phyloP scores from a whole-genome alignment of 2,113 vertebrate genomes.

The Ariopsis seemanni region DNA sequence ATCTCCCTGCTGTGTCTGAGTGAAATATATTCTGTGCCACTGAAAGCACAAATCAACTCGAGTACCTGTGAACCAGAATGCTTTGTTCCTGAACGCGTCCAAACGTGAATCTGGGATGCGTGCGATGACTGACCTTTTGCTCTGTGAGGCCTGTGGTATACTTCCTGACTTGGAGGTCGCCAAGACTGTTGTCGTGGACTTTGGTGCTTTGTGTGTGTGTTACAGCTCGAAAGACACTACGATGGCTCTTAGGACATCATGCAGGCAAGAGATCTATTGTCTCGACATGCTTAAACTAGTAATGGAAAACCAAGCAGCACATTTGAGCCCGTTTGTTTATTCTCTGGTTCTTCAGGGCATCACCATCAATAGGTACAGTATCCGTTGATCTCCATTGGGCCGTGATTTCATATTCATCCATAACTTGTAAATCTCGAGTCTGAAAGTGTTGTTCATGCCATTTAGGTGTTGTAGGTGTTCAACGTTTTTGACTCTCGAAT shows the following conservation, averaged over 20 bases:
- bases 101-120: not conserved
- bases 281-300: not conserved
- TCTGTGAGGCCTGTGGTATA: not conserved
- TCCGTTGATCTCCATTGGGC: not conserved
- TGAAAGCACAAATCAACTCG: conserved; percentile 28
- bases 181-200: conserved; percentile 21
- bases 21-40: not conserved
- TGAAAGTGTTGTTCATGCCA: not conserved
- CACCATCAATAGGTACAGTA: not conserved
- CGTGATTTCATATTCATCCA: not conserved
- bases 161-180: conserved; percentile 11
- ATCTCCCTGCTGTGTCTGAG: conserved; percentile 10
- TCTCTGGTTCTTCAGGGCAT: not conserved
- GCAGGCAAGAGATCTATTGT: not conserved
- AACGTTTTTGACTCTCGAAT: not conserved
- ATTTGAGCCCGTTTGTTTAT: not conserved
- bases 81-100: not conserved
- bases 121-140: not conserved
- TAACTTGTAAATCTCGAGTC: not conserved
- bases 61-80: not conserved
- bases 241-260: not conserved
- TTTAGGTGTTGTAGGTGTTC: not conserved
- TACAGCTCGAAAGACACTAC: not conserved
- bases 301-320: not conserved
- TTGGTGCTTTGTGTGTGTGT: not conserved